Conservation (phyloP, 2,797 vertebrate genomes). For the Sparus aurata region DNA sequence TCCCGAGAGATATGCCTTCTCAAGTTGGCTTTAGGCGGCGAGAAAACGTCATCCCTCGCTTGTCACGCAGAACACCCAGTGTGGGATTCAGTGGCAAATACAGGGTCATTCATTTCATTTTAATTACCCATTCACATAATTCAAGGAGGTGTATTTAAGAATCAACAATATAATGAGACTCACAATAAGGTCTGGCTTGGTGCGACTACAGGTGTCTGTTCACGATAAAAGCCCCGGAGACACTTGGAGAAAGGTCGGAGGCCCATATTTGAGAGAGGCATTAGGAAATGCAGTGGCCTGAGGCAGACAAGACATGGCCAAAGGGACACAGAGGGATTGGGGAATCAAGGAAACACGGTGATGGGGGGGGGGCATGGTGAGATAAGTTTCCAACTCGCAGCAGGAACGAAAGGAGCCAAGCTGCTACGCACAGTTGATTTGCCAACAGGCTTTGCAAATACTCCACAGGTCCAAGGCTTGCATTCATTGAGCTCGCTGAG, state of each 20-base stretch:
- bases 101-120: slow-evolving; percentile 51
- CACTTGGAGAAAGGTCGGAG: slow-evolving; percentile 53
- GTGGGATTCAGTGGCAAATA: slow-evolving; percentile 6
- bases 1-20: slow-evolving; percentile 61
- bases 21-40: slow-evolving; percentile 35
- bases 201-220: slow-evolving; percentile 33
- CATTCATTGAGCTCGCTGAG: slow-evolving; percentile 39
- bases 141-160: slow-evolving; percentile 31
- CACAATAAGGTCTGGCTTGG: not conserved
- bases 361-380: not conserved
- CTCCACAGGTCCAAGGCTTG: slow-evolving; percentile 42
- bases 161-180: slow-evolving; percentile 28
- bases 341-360: slow-evolving; percentile 25
- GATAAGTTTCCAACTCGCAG: slow-evolving; percentile 28
- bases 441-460: slow-evolving; percentile 49
- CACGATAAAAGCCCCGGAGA: slow-evolving; percentile 36
- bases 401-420: slow-evolving; percentile 24
- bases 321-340: slow-evolving; percentile 26
- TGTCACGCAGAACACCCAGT: slow-evolving; percentile 36
- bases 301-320: slow-evolving; percentile 40
- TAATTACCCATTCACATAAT: slow-evolving; percentile 52
- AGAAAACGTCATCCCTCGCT: slow-evolving; percentile 15
- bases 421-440: slow-evolving; percentile 43
- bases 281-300: slow-evolving; percentile 45
- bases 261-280: slow-evolving; percentile 32